Percentiles rank a stretch among this genome's conserved stretches.
phyloP scores from a whole-genome alignment of 1,140 invertebrate genomes.

The Bombyx mandarina region DNA sequence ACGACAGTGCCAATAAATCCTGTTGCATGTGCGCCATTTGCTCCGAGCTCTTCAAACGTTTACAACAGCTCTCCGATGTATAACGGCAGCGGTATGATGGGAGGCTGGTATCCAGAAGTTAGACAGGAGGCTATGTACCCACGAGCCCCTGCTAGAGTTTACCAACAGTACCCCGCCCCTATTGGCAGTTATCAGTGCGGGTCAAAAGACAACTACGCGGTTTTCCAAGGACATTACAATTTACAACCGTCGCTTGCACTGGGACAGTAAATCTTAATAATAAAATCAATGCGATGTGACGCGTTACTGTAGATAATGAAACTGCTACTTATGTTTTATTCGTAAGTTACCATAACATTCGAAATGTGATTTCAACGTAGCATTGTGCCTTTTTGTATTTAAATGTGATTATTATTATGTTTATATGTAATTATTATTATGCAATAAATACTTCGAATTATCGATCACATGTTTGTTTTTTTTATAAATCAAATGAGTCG shows the following conservation, averaged over 20 bases:
- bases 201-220: conserved; percentile 60
- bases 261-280: conserved; percentile 40
- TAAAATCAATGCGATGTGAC: background rate
- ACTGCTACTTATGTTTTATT: conserved; percentile 1
- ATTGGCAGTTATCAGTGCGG: conserved; percentile 58
- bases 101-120: conserved; percentile 45
- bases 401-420: too few species aligned
- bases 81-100: conserved; percentile 14
- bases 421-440: too few species aligned
- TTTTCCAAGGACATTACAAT: conserved; percentile 67
- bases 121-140: conserved; percentile 43
- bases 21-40: conserved; percentile 32
- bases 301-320: background rate
- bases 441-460: too few species aligned
- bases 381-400: too few species aligned
- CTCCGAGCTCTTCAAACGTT: conserved; percentile 22
- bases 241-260: conserved; percentile 61
- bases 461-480: too few species aligned
- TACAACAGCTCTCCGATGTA: conserved; percentile 39
- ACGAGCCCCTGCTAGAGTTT: conserved; percentile 32
- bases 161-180: conserved; percentile 53
- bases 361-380: conserved; percentile 7
- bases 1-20: conserved; percentile 34
- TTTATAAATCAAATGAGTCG: too few species aligned
- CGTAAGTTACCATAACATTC: conserved; percentile 9